Evolutionary conservation across 2,888 invertebrate genomes (phyloP), one percentile per base, ranked within the genome.

Genomic region (Monopis laevigella): DNA sequence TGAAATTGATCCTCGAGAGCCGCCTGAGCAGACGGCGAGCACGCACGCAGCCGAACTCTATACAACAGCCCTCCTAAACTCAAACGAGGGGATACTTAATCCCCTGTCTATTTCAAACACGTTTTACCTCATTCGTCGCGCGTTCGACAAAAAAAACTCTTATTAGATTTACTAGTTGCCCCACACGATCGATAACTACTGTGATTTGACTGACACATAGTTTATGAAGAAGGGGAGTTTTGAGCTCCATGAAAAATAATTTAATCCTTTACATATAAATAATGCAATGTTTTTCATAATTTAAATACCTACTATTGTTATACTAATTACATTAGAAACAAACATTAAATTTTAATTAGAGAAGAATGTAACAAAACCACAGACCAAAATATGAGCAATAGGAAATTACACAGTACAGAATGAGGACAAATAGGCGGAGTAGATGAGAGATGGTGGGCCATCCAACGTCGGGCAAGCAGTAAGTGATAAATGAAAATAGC

Each of bases 41-140:
- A 73, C 70, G 74, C 65, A 67, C 66, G 48, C 44, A 46, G 48
- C 17, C 3, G 13, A 19, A 27, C 27, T 8, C 30, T 35, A 43
- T 12, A 18, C 18, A 17, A 39, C 18, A 30, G 16, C 40, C 39
- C 71, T 65, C 60, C 58, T 21, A 12, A 39, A 11, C 14, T 28
- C 56, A 48, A 47, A 46, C 55, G 55, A 52, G 70, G 75, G 77
- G 75, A 67, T 63, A 71, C 65, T 67, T 78, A 77, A 78, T 75
- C 78, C 78, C 73, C 74, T 69, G 78, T 75, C 78, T 75, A 75
- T 77, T 73, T 75, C 74, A 70, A 77, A 80, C 78, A 78, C 77
- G 77, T 78, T 77, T 75, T 66, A 73, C 75, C 66, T 77, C 77
- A 77, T 75, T 73, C 75, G 69, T 69, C 70, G 67, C 67, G 67